Conservation (phyloP, 2,113 vertebrate species). For the Cyprinus carpio region DNA sequence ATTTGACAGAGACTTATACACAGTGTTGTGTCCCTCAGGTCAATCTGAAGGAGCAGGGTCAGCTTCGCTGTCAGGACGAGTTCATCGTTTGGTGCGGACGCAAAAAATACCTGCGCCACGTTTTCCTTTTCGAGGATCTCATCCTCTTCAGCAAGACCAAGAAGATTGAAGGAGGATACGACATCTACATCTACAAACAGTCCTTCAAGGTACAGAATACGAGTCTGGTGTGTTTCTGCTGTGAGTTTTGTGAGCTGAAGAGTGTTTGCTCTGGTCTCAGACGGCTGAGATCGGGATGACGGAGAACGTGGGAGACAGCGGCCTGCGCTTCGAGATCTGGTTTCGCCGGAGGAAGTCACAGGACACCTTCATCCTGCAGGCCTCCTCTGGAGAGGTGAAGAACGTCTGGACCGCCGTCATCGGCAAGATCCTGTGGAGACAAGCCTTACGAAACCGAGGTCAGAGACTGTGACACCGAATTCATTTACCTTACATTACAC, state of each 20-base stretch:
- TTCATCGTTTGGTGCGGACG: slow-evolving; percentile 84
- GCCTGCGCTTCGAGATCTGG: slow-evolving; percentile 87
- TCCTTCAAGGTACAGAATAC: slow-evolving; percentile 80
- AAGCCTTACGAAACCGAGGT: slow-evolving; percentile 85
- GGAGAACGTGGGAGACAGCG: slow-evolving; percentile 82
- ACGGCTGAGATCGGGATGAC: slow-evolving; percentile 85
- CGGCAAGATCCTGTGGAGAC: slow-evolving; percentile 84
- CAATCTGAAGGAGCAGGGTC: slow-evolving; percentile 85
- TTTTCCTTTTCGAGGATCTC: slow-evolving; percentile 87
- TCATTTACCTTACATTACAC: no score
- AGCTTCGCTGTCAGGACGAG: slow-evolving; percentile 83
- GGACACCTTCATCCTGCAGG: slow-evolving; percentile 84
- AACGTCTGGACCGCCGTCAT: slow-evolving; percentile 78
- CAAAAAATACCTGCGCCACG: slow-evolving; percentile 80
- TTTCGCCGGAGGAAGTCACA: slow-evolving; percentile 82
- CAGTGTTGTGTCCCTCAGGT: slow-evolving; percentile 72
- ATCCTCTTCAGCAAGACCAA: slow-evolving; percentile 87
- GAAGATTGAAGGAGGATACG: slow-evolving; percentile 80
- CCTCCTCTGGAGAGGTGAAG: slow-evolving; percentile 78
- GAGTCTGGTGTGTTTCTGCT: neutral
- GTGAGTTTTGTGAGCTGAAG: neutral
- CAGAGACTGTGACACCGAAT: slow-evolving; percentile 33
- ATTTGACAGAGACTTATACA: neutral
- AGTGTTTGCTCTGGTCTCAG: slow-evolving; percentile 59
- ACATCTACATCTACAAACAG: slow-evolving; percentile 84